Evolutionary conservation across 1,140 invertebrate genomes (phyloP).

Genomic region (Rhynchophorus ferrugineus): DNA sequence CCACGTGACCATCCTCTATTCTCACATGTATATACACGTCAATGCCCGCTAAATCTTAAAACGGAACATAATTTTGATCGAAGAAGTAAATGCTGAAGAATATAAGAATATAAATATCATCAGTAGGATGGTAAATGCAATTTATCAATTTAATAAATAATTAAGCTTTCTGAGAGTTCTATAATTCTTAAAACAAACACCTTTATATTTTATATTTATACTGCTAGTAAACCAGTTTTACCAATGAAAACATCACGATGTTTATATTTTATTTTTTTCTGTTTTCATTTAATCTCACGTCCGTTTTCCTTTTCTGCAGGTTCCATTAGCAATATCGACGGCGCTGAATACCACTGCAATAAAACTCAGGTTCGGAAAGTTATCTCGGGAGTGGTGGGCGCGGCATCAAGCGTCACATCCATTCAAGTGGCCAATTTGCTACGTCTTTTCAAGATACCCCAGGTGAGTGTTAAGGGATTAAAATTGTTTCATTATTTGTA

Average conservation of each 20-base stretch:
- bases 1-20: no score
- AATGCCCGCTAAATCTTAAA: no score
- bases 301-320: conserved; percentile 50
- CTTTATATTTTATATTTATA: neutral
- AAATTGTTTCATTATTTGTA: no score
- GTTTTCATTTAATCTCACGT: neutral
- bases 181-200: no score
- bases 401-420: conserved; percentile 89
- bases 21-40: no score
- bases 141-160: no score
- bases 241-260: neutral
- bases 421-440: conserved; percentile 94
- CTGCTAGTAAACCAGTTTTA: neutral
- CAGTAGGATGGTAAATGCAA: no score
- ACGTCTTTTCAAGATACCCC: conserved; percentile 89
- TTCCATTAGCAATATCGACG: conserved; percentile 91
- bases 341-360: conserved; percentile 81
- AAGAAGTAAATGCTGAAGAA: no score
- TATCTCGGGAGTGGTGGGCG: conserved; percentile 92
- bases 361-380: conserved; percentile 77
- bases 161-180: no score
- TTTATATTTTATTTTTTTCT: neutral
- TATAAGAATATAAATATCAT: no score
- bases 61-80: no score
- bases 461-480: conserved; percentile 65